A percentile compares a stretch with the other conserved stretches of the same genome.
phyloP scores from a whole-genome alignment of 2,888 invertebrate species.

The Ferdinandea cuprea region DNA sequence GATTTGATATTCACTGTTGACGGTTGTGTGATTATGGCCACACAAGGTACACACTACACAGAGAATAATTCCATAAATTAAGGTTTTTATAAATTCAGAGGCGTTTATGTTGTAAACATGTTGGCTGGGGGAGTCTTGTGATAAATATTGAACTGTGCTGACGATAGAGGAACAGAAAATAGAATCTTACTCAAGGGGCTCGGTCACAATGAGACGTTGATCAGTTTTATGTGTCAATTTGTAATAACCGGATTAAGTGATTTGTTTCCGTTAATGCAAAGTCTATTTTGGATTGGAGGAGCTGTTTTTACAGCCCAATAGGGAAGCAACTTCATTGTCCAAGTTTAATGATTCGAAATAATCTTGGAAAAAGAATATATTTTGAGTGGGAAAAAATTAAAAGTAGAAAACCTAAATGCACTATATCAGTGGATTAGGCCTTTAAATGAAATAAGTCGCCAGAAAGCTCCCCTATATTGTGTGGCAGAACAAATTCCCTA shows the following conservation, averaged over 20 bases:
- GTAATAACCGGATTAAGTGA: slow-evolving; percentile 22
- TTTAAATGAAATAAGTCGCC: too few relatives aligned
- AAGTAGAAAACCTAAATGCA: too few relatives aligned
- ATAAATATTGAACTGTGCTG: slow-evolving; percentile 17
- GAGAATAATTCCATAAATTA: slow-evolving; percentile 39
- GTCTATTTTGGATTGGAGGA: not conserved
- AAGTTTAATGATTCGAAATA: too few relatives aligned
- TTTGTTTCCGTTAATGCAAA: not conserved
- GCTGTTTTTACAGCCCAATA: too few relatives aligned
- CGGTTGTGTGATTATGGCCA: not conserved
- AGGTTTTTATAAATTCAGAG: slow-evolving; percentile 6
- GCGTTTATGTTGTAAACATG: slow-evolving; percentile 43
- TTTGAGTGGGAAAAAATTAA: too few relatives aligned
- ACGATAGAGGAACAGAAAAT: slow-evolving; percentile 25
- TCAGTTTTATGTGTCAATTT: slow-evolving; percentile 13
- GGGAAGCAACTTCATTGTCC: too few relatives aligned
- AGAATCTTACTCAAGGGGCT: slow-evolving; percentile 28
- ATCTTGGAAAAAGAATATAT: too few relatives aligned
- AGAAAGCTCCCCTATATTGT: too few relatives aligned
- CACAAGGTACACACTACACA: slow-evolving; percentile 48
- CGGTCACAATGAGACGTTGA: not conserved
- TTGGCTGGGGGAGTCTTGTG: slow-evolving; percentile 29
- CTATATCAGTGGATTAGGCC: too few relatives aligned
- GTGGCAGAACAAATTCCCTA: too few relatives aligned
- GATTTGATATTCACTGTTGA: slow-evolving; percentile 23